phyloP scores from a whole-genome alignment of 2,888 invertebrate species.

The Odontothrips loti region DNA sequence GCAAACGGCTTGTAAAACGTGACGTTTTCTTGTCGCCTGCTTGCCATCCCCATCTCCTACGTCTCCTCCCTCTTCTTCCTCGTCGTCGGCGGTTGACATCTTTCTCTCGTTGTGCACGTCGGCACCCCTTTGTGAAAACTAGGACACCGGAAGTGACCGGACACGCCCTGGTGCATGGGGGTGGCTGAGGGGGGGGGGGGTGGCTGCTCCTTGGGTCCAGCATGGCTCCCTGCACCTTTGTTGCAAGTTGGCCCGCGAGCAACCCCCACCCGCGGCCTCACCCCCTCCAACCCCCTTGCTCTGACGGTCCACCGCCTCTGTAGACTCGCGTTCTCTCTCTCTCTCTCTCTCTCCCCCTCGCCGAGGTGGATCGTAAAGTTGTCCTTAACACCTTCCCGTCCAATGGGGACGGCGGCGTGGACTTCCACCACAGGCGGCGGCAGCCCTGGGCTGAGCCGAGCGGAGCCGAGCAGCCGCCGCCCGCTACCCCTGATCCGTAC shows the following conservation, averaged over 20 bases:
- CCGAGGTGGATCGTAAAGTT: slow-evolving; percentile 15
- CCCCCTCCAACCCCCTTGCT: slow-evolving; percentile 5
- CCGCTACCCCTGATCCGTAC: slow-evolving; percentile 15
- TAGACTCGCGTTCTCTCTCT: not conserved
- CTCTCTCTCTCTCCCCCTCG: not conserved
- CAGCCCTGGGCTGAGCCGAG: not conserved
- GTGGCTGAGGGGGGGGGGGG: not conserved
- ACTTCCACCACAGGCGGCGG: no score
- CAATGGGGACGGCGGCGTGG: slow-evolving; percentile 1
- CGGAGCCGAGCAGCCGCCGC: not conserved
- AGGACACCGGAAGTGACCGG: no score
- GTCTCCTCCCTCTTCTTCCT: not conserved
- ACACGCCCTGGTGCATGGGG: no score
- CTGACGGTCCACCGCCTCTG: not conserved
- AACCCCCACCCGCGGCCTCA: not conserved
- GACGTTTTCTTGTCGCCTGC: not conserved
- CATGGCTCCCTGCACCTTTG: slow-evolving; percentile 9
- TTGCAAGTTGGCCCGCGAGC: not conserved
- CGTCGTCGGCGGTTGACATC: not conserved
- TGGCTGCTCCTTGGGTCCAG: not conserved
- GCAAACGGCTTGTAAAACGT: no score
- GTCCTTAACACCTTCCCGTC: slow-evolving; percentile 25
- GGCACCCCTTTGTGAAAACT: no score
- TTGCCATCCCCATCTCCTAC: not conserved
- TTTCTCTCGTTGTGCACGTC: not conserved